These are phyloP conservation scores for Onychostruthus taczanowskii DNA, from an alignment of 2,113 vertebrate genomes.

Conservation along the genomic window DNA sequence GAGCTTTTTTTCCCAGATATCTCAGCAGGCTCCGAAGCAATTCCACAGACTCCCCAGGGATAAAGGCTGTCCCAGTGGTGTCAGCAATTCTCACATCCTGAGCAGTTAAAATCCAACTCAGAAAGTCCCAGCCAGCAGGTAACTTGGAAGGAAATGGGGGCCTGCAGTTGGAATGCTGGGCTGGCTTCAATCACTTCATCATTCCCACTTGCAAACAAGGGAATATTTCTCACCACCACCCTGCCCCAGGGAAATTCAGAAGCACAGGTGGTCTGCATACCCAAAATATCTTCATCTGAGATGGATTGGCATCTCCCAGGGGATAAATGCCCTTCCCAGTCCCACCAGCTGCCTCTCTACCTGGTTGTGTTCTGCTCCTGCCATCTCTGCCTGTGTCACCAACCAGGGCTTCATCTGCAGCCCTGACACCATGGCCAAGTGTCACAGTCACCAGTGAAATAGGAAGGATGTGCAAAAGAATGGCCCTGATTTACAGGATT, in stretches of 20 bases:
- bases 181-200: background rate
- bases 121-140: background rate
- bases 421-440: background rate
- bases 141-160: background rate
- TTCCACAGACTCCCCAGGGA: too few relatives aligned
- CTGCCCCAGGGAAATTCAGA: background rate
- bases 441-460: background rate
- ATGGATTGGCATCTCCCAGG: background rate
- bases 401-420: background rate
- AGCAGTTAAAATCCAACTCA: background rate
- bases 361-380: background rate
- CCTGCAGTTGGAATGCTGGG: background rate
- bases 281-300: background rate
- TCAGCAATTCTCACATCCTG: background rate
- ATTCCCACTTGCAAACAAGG: background rate
- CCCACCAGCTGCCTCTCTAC: background rate
- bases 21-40: too few relatives aligned
- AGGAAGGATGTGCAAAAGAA: background rate
- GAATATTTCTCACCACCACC: background rate
- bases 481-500: background rate
- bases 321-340: background rate
- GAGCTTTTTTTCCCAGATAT: too few relatives aligned
- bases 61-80: too few relatives aligned
- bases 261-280: background rate
- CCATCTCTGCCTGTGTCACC: background rate